Percentiles rank a stretch among this genome's conserved stretches.
These are phyloP conservation scores for Tipula unca DNA, from an alignment of 2,888 invertebrate species.

Conservation along the genomic window DNA sequence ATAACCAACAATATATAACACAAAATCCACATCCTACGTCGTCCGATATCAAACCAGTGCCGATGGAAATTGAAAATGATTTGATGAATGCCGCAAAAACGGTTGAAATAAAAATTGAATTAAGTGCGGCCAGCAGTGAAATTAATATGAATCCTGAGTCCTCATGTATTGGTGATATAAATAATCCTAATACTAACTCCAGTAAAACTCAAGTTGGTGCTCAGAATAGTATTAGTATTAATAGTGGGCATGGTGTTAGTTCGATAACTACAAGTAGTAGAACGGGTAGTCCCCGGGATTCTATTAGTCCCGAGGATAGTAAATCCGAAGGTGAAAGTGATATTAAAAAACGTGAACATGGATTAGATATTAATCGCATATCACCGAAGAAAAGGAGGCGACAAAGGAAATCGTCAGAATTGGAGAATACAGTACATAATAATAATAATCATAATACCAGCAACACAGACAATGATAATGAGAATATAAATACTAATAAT, in stretches of 20 bases:
- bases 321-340: conserved; percentile 33
- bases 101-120: conserved; percentile 18
- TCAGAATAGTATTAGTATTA: neutral
- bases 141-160: conserved; percentile 21
- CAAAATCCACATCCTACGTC: conserved; percentile 33
- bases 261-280: neutral
- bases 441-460: conserved; percentile 33
- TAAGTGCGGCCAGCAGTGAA: neutral
- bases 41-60: conserved; percentile 38
- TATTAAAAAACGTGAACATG: conserved; percentile 31
- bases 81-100: conserved; percentile 14
- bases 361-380: conserved; percentile 31
- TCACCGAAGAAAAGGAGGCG: conserved; percentile 44
- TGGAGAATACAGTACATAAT: conserved; percentile 26
- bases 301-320: conserved; percentile 40
- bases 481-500: conserved; percentile 14
- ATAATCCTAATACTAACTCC: conserved; percentile 19
- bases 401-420: conserved; percentile 43
- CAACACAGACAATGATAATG: conserved; percentile 26
- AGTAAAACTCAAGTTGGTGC: neutral
- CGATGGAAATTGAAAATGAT: conserved; percentile 30
- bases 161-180: conserved; percentile 21
- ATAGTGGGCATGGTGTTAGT: conserved; percentile 23
- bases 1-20: conserved; percentile 44
- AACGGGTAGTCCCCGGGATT: conserved; percentile 33